phyloP scores from a whole-genome alignment of 2,888 invertebrate species.

The Deroplatys truncata region DNA sequence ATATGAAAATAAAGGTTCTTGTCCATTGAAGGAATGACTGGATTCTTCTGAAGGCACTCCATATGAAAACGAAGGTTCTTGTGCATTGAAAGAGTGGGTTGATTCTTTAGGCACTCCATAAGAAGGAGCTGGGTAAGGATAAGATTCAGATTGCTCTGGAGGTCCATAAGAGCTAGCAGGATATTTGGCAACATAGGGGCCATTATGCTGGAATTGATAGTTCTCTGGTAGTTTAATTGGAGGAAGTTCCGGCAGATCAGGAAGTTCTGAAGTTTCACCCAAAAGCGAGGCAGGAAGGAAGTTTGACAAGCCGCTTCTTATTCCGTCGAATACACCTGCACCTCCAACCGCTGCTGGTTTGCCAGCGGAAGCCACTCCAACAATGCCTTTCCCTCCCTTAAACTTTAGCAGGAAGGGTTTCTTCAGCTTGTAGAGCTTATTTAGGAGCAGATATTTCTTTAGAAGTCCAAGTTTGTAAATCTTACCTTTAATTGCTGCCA shows the following conservation, averaged over 20 bases:
- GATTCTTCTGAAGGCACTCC: not conserved
- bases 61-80: not conserved
- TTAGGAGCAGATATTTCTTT: not conserved
- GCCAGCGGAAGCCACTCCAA: not conserved
- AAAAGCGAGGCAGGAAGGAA: not conserved
- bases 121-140: not conserved
- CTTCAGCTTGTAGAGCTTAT: not conserved
- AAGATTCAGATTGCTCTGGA: not conserved
- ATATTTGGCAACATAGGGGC: slow-evolving; percentile 8
- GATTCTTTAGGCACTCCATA: not conserved
- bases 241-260: slow-evolving; percentile 9
- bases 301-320: not conserved
- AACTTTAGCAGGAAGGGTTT: not conserved
- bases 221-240: slow-evolving; percentile 6
- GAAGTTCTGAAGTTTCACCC: not conserved
- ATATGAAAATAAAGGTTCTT: not conserved
- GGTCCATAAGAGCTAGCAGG: not conserved
- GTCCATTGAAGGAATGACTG: too few relatives aligned
- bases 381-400: not conserved
- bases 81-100: not conserved
- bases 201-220: slow-evolving; percentile 13
- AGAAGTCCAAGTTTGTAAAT: not conserved
- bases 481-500: not conserved
- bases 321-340: not conserved
- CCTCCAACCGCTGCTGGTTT: not conserved